Conservation (phyloP, 2,113 vertebrate genomes). For the Lasiurus borealis region DNA sequence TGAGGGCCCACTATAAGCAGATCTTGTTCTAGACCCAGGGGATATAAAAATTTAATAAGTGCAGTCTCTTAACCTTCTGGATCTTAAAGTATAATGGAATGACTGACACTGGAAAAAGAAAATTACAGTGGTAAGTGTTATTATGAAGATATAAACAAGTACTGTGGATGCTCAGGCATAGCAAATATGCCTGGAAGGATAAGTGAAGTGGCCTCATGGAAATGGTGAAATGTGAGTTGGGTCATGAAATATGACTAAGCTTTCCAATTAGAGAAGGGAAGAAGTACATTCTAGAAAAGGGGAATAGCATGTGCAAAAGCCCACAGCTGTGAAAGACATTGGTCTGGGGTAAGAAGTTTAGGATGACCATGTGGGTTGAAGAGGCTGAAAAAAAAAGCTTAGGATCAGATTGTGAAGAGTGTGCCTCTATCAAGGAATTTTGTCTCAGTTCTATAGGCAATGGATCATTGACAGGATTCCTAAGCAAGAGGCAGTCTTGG, state of each 20-base stretch:
- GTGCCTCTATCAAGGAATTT: background rate
- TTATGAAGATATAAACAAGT: constrained; percentile 15
- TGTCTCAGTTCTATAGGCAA: background rate
- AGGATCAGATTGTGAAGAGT: background rate
- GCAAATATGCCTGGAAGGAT: background rate
- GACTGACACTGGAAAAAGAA: background rate
- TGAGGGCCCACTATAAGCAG: background rate
- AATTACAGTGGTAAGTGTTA: background rate
- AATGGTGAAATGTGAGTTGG: background rate
- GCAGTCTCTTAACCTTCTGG: background rate
- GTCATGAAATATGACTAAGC: constrained; percentile 37
- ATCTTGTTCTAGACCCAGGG: background rate
- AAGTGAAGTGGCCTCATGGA: background rate
- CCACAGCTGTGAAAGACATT: background rate
- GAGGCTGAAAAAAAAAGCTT: background rate
- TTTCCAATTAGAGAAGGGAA: constrained; percentile 26
- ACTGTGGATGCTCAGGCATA: background rate
- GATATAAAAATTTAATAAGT: constrained; percentile 45
- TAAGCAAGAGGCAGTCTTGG: background rate
- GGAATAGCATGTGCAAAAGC: background rate
- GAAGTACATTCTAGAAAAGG: background rate
- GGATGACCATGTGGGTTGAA: too few species aligned
- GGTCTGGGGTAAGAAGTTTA: background rate
- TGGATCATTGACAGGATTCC: background rate
- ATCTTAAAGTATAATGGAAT: constrained; percentile 43